Percentiles rank a stretch among this genome's conserved stretches.
phyloP scores from a whole-genome alignment of 2,888 invertebrate genomes.

The Orthosia cruda region DNA sequence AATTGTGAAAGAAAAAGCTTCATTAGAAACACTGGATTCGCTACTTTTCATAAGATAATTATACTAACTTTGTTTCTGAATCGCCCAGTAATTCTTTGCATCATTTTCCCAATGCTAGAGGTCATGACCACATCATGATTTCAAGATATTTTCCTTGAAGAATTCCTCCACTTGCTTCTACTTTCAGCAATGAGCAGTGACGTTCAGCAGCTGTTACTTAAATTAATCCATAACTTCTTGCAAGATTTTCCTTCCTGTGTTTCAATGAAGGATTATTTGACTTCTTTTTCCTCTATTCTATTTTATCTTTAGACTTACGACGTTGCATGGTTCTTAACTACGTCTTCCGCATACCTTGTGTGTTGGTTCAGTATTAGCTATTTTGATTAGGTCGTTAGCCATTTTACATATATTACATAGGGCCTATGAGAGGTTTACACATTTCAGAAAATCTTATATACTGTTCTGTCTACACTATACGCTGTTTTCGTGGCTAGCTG shows the following conservation, averaged over 20 bases:
- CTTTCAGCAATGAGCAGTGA: too few relatives aligned
- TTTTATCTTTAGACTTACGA: conserved; percentile 3
- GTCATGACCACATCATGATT: too few relatives aligned
- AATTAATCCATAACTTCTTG: background rate
- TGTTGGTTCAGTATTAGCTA: conserved; percentile 52
- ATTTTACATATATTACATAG: conserved; percentile 7
- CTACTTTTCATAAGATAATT: background rate
- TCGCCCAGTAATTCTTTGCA: background rate
- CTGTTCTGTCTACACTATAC: too few relatives aligned
- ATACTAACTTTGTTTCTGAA: background rate
- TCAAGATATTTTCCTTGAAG: too few relatives aligned
- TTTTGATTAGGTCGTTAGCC: conserved; percentile 54
- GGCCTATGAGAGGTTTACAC: background rate
- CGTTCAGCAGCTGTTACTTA: too few relatives aligned
- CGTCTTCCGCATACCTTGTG: conserved; percentile 43
- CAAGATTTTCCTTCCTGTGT: background rate
- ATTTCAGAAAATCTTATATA: background rate
- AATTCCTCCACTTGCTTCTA: too few relatives aligned
- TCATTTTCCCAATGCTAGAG: too few relatives aligned
- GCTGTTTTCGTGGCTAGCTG: background rate
- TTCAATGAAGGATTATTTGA: background rate
- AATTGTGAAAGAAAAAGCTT: background rate
- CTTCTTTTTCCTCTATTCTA: background rate
- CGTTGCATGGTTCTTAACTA: conserved; percentile 36
- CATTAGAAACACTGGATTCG: background rate